Evolutionary conservation across 2,888 invertebrate species (phyloP), one percentile per base, ranked within the genome.

Genomic region (Fragum whitleyi): DNA sequence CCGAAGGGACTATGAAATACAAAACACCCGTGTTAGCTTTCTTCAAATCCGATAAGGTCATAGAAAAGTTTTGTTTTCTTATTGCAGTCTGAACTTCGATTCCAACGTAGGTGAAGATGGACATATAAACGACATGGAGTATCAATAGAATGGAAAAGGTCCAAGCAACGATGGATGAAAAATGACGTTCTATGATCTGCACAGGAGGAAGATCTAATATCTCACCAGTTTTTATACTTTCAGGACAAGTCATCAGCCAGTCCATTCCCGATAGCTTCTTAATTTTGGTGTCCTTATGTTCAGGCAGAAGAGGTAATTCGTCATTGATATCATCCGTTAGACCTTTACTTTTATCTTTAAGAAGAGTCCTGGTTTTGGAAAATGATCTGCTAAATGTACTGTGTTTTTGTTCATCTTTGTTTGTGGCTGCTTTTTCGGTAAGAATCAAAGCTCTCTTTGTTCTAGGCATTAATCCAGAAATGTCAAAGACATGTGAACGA

Each of bases 51-150:
- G 71, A 39, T 21, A 73, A 70, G 29, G 75, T 78, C 29, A 76
- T 75, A n/a, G 65, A 79, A 16, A 76, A 77, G 14, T 72, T 36
- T 9, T 59, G 67, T 6, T 69, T 29, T 14, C 89, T 78, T 9
- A 84, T 53, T 14, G 80, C 81, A 65, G 79, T 78, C 21, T 86
- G 72, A 47, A 89, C 76, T 36, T 73, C 72, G 29, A 86, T 72
- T 14, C 86, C 85, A 36, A 89, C 75, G 70, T 85, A 89, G 51
- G 87, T 90, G 74, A 91, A 89, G 0, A 90, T 62, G 19, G 79
- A 76, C 92, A 93, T 93, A 83, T 93, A 92, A 16, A 85, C 67
- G 21, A 92, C 87, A 82, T 93, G 93, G 16, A 91, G 32, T 3
- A 87, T 26, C 82, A 92, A 87, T 2, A 93, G 70, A 6, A 90